Base-by-base conservation (phyloP, 1,140 invertebrate genomes). In the Pseudomyrmex dendroicus region DNA sequence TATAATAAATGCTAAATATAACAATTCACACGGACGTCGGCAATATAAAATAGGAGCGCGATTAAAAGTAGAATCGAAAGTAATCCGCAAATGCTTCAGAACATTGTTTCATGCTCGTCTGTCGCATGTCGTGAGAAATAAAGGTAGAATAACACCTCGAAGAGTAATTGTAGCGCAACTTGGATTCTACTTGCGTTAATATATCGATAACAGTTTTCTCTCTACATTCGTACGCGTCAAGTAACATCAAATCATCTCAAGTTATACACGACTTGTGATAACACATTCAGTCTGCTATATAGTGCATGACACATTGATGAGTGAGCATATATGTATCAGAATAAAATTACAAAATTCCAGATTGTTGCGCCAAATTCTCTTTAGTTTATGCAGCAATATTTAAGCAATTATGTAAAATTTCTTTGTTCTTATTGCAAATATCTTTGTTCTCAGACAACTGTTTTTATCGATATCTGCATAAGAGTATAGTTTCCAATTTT, bases 401-500 rank as follows among this genome's bases (percentile, higher is more conserved):
- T 50, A 77, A 17, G 52, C 73, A 15, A 20, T n/a, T 74, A 12
- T 77, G 56, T 20, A 54, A 46, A 46, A 46, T 68, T 67, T 22
- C 22, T 22, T 22, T 22, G 22, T 22, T 22, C 22, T 22, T 67
- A 46, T 25, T 44, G 20, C 61, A 35, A 12, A 4, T 46, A 13
- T 12, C 56, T 68, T 15, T 25, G 1, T 67, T 4, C 46, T 64
- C 22, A 54, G 9, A 66, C 4, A 48, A 46, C 9, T 12, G 61
- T 73, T 35, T n/a, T 76, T 77, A 56, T 12, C 10, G 44, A 50
- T 2, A 50, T 52, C 10, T 73, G 44, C 17, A 35, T 5, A 44
- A 64, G 44, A 64, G 25, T 64, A 73, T 64, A 77, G 56, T 61
- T 48, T 87, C 25, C 22, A 64, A 3, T 5, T 80, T 72, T 74